These are phyloP conservation scores for Halichondria panicea DNA, from an alignment of 37 sponge, comb jelly and placozoan genomes.

Conservation along the genomic window DNA sequence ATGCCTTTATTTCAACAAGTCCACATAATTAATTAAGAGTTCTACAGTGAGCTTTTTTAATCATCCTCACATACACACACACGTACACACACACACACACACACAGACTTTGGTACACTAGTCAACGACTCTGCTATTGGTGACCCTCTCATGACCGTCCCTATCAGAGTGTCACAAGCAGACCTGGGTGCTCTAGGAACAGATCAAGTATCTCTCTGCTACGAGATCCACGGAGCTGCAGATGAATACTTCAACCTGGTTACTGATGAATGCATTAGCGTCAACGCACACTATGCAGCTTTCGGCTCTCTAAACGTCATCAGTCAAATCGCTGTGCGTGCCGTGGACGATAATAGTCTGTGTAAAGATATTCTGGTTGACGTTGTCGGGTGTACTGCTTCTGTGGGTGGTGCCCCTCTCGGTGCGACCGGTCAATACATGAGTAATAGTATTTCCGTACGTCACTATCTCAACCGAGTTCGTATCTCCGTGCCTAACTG, in stretches of 20 bases:
- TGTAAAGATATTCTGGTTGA: constrained; percentile 40
- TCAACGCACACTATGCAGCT: constrained; percentile 37
- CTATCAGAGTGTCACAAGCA: constrained; percentile 6
- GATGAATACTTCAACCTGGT: constrained; percentile 30
- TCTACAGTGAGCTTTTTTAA: too few species aligned
- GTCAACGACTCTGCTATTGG: constrained; percentile 51
- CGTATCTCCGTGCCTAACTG: constrained; percentile 56
- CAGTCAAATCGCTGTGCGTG: constrained; percentile 36
- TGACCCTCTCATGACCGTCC: constrained; percentile 50
- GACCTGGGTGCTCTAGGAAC: constrained; percentile 4
- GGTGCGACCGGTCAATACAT: not conserved
- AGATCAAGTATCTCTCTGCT: constrained; percentile 26
- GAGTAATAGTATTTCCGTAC: constrained; percentile 11
- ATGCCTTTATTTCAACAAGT: too few species aligned
- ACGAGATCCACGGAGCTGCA: constrained; percentile 36
- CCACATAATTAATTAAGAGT: too few species aligned
- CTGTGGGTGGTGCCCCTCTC: constrained; percentile 7
- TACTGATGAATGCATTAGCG: constrained; percentile 37
- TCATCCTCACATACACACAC: too few species aligned
- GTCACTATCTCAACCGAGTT: constrained; percentile 17
- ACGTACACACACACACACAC: too few species aligned
- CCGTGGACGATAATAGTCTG: constrained; percentile 29
- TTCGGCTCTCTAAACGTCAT: constrained; percentile 38
- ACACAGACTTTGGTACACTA: not conserved
- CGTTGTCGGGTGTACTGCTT: constrained; percentile 21